phyloP scores from a whole-genome alignment of 2,888 invertebrate species.

The Agrochola circellaris region DNA sequence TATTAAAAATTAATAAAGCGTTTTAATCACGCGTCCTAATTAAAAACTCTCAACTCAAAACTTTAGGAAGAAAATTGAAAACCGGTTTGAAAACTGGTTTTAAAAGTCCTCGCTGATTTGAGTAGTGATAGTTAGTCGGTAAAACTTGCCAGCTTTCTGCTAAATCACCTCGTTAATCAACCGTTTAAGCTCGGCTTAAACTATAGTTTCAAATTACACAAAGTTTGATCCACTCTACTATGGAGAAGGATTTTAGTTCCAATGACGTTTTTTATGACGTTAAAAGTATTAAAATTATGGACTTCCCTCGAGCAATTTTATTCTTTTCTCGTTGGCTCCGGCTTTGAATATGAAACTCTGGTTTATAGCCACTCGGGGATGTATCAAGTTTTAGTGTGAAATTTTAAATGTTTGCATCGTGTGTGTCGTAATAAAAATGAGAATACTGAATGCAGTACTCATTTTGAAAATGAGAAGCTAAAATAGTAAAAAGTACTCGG shows the following conservation, averaged over 20 bases:
- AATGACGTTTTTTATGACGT: constrained; percentile 63
- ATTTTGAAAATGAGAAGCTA: constrained; percentile 39
- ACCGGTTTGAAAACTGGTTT: constrained; percentile 50
- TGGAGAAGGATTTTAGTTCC: constrained; percentile 61
- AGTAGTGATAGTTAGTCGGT: constrained; percentile 67
- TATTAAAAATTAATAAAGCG: constrained; percentile 57
- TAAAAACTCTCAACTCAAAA: constrained; percentile 59
- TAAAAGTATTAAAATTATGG: constrained; percentile 60
- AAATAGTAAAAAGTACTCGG: constrained; percentile 20
- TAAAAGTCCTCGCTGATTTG: constrained; percentile 58
- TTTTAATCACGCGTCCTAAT: constrained; percentile 54
- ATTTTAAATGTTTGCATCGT: constrained; percentile 59
- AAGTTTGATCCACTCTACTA: constrained; percentile 73
- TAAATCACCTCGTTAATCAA: constrained; percentile 82
- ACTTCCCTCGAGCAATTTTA: constrained; percentile 52
- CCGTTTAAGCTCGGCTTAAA: constrained; percentile 80
- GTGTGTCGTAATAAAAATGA: constrained; percentile 56
- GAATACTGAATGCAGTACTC: constrained; percentile 40
- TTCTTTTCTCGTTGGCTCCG: constrained; percentile 47
- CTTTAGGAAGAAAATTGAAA: constrained; percentile 61
- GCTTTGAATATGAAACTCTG: constrained; percentile 55
- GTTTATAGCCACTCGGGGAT: constrained; percentile 63
- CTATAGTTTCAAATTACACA: constrained; percentile 80
- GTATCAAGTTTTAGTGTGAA: constrained; percentile 55
- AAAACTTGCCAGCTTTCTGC: constrained; percentile 73